Percentiles rank a stretch among this genome's conserved stretches.
Evolutionary conservation across 2,888 invertebrate species (phyloP).

Genomic region (Platycheirus albimanus): DNA sequence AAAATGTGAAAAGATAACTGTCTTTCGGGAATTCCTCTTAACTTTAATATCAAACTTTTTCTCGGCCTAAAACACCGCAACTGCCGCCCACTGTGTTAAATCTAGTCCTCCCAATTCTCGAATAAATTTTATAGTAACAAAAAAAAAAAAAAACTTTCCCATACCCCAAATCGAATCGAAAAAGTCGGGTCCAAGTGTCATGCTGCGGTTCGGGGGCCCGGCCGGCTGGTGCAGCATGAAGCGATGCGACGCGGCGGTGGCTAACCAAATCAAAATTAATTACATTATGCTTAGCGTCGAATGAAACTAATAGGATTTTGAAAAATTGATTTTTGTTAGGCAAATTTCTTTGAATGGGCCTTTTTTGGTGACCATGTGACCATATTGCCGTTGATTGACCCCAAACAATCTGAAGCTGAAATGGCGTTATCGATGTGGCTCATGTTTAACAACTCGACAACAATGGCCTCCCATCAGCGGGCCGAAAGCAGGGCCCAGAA

Average conservation of each 20-base stretch:
- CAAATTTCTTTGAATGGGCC: constrained; percentile 14
- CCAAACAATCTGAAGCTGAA: constrained; percentile 24
- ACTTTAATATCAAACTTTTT: not conserved
- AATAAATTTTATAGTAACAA: constrained; percentile 31
- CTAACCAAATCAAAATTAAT: constrained; percentile 69
- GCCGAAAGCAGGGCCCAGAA: too few species aligned
- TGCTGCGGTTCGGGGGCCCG: too few species aligned
- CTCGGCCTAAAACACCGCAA: constrained; percentile 30
- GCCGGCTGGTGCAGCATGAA: too few species aligned
- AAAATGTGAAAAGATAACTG: constrained; percentile 26
- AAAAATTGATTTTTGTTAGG: constrained; percentile 46
- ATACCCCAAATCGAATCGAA: constrained; percentile 24
- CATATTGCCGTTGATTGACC: constrained; percentile 34
- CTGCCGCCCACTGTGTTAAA: constrained; percentile 54
- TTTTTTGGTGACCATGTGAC: not conserved
- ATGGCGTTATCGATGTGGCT: constrained; percentile 43
- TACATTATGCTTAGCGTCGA: constrained; percentile 3
- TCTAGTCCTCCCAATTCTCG: constrained; percentile 18
- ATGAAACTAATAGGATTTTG: constrained; percentile 58
- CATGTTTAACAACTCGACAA: constrained; percentile 61
- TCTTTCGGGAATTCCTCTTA: constrained; percentile 22
- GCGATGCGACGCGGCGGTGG: constrained; percentile 55
- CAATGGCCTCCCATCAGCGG: too few species aligned
- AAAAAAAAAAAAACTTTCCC: constrained; percentile 29
- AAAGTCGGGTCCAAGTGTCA: constrained; percentile 13